Base-by-base conservation (phyloP, 2,888 invertebrate genomes). In the Parasteatoda lunata region DNA sequence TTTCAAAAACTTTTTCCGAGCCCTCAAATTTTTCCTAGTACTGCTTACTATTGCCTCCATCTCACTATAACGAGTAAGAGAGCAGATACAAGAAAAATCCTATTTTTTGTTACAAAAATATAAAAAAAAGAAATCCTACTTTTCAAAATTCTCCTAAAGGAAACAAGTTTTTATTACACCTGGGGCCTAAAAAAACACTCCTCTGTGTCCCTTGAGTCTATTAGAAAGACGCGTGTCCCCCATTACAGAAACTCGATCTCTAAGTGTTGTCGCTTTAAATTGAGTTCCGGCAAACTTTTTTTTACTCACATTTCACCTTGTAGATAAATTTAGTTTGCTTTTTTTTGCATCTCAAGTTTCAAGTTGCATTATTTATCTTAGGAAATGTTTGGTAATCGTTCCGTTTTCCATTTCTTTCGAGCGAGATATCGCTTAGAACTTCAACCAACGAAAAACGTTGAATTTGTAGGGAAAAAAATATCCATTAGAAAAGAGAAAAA, bases 161-260 rank as follows among this genome's bases (percentile, higher is more conserved):
- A 77, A 83, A 77, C 70, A 83, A 83, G 83, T 83, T 83, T 83
- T 83, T 77, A 83, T 83, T 83, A 83, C 83, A 71, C 83, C 47
- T 51, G 77, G 77, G 83, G 51, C 30, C 47, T 47, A 77, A 83
- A 81, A 76, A 82, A 72, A 66, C 77, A 71, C 65, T 77, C 49
- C 73, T 15, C 66, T 70, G 48, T 83, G 59, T 66, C 83, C 66
- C 83, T 54, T 30, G 83, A 71, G 83, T 83, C 54, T 83, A 83
- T 83, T 83, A 83, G 83, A 65, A 51, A 51, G 66, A 71, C 77
- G 75, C 69, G n/a, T 82, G 82, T 82, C 83, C 52, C 15, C 83
- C 83, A 77, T 77, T 83, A 77, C 72, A 77, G 76, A 77, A 83
- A 83, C 76, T 45, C 65, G 64, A 77, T 71, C 65, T 64, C 77